Evolutionary conservation across 2,113 vertebrate genomes (phyloP).

Genomic region (Synchiropus splendidus): DNA sequence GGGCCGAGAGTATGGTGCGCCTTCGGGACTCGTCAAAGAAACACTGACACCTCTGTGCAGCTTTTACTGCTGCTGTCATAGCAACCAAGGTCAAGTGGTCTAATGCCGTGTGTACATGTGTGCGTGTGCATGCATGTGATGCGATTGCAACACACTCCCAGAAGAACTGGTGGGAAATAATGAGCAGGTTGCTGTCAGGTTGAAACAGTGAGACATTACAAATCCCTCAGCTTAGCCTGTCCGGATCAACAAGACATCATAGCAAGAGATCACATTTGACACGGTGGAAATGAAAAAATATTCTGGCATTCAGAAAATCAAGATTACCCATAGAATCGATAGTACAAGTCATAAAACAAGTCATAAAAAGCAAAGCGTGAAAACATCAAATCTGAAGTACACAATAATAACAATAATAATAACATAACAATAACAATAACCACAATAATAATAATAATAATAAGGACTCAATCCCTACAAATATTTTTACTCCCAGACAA

Average conservation of each 20-base stretch:
- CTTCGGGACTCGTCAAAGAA: constrained; percentile 55
- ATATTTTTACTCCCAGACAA: no score
- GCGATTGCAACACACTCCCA: constrained; percentile 32
- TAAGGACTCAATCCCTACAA: no score
- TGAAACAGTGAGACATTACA: constrained; percentile 18
- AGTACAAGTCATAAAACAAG: no score
- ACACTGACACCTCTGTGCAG: constrained; percentile 43
- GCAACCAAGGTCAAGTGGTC: constrained; percentile 66
- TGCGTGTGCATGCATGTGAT: constrained; percentile 14
- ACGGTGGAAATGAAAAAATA: no score
- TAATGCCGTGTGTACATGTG: constrained; percentile 17
- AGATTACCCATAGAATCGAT: no score
- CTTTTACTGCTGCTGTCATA: constrained; percentile 51
- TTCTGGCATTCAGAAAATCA: no score
- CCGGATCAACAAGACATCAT: constrained; percentile 9
- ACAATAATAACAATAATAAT: no score
- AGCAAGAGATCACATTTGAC: no score
- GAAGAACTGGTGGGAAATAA: constrained; percentile 43
- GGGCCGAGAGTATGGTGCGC: constrained; percentile 30
- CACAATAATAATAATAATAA: no score
- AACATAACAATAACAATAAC: no score
- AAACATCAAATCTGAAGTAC: no score
- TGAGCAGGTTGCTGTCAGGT: constrained; percentile 47
- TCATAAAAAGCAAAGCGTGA: no score
- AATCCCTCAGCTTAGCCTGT: constrained; percentile 16